Conservation (phyloP, 2,797 vertebrate species). For the Phalanger gymnotis region DNA sequence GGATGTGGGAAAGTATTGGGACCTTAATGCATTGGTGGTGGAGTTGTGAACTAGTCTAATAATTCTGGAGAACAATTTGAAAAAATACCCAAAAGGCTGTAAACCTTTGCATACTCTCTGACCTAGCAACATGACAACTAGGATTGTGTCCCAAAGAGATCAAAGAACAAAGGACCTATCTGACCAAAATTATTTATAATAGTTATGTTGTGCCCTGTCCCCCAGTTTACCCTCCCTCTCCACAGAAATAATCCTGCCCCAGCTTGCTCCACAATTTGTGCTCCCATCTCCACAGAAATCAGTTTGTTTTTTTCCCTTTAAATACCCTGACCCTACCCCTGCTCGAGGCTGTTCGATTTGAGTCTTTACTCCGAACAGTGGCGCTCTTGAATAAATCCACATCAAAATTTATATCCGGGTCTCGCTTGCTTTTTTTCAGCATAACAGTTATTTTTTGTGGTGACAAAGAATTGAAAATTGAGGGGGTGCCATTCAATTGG, state of each 20-base stretch:
- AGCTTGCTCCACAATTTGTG: too few species aligned
- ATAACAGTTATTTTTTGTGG: not conserved
- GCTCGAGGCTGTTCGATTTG: too few species aligned
- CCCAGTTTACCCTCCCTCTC: too few species aligned
- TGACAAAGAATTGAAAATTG: not conserved
- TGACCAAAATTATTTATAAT: not conserved
- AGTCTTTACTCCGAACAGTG: too few species aligned
- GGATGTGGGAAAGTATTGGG: not conserved
- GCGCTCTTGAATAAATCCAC: too few species aligned
- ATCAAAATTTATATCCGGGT: too few species aligned
- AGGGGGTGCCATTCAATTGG: not conserved
- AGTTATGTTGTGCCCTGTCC: too few species aligned
- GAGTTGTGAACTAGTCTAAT: not conserved
- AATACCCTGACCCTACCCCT: too few species aligned
- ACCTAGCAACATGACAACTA: not conserved
- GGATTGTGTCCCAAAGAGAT: not conserved
- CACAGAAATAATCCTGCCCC: too few species aligned
- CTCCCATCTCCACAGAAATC: too few species aligned
- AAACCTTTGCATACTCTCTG: not conserved
- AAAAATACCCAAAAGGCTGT: not conserved
- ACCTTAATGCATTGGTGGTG: not conserved
- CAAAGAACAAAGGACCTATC: not conserved
- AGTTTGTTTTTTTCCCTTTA: too few species aligned
- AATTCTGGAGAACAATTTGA: not conserved
- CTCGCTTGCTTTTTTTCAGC: too few species aligned